Percentiles rank a stretch among this genome's conserved stretches.
phyloP scores from a whole-genome alignment of 1,140 invertebrate species.

The Anastatus disparis region DNA sequence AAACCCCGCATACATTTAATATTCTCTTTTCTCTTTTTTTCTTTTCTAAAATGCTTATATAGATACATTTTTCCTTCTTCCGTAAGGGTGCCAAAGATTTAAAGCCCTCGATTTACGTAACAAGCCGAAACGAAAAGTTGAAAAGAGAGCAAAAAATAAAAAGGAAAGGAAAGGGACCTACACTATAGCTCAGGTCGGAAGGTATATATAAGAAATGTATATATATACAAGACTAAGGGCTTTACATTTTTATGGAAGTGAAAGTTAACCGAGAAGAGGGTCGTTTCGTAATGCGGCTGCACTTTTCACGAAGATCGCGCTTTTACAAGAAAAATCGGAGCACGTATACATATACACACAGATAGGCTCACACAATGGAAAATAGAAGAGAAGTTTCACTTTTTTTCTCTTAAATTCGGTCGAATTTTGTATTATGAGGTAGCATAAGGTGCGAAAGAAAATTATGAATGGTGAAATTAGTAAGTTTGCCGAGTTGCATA shows the following conservation, averaged over 20 bases:
- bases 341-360: no score
- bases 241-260: slow-evolving; percentile 66
- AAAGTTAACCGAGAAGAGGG: slow-evolving; percentile 64
- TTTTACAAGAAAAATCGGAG: slow-evolving; percentile 55
- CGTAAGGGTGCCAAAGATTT: slow-evolving; percentile 52
- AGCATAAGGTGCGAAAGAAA: slow-evolving; percentile 27
- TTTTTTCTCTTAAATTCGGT: slow-evolving; percentile 48
- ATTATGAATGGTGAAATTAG: slow-evolving; percentile 35
- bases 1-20: background rate
- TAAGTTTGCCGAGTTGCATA: no score
- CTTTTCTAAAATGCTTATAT: no score
- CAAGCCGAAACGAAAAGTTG: slow-evolving; percentile 44
- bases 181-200: background rate
- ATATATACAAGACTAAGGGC: slow-evolving; percentile 34
- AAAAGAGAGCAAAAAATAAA: slow-evolving; percentile 34
- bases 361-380: slow-evolving; percentile 54
- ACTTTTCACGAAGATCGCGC: slow-evolving; percentile 51
- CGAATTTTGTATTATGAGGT: background rate
- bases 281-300: slow-evolving; percentile 52
- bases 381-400: slow-evolving; percentile 58
- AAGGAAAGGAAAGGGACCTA: slow-evolving; percentile 16
- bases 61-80: slow-evolving; percentile 12
- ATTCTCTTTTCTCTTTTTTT: background rate
- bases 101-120: slow-evolving; percentile 62
- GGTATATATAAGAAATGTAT: no score